Evolutionary conservation across 2,797 vertebrate species (phyloP).

Genomic region (Percopsis omiscomaycus): DNA sequence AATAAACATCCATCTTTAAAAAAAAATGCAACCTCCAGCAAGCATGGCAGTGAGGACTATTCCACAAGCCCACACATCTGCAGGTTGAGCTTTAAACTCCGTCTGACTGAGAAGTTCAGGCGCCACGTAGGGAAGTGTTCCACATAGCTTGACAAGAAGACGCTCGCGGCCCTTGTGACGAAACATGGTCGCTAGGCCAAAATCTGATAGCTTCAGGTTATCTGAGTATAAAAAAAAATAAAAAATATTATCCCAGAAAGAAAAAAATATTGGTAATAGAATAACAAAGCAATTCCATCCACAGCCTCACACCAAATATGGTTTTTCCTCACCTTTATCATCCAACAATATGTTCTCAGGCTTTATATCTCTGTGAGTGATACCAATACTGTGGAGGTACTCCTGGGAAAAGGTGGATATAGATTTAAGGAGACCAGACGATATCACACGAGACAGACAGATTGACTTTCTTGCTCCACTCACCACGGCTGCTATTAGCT

Average conservation of each 20-base stretch:
- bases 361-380: conserved; percentile 97
- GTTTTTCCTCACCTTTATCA: conserved; percentile 81
- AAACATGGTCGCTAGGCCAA: conserved; percentile 87
- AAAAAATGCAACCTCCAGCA: conserved; percentile 83
- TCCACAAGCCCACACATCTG: conserved; percentile 94
- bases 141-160: conserved; percentile 86
- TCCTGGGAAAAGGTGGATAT: conserved; percentile 71
- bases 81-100: conserved; percentile 89
- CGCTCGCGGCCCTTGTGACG: conserved; percentile 88
- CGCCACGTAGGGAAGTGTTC: conserved; percentile 93
- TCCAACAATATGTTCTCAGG: conserved; percentile 95
- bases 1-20: too few species aligned
- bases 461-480: conserved; percentile 53
- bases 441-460: neutral
- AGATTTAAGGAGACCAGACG: conserved; percentile 15
- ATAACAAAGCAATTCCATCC: neutral
- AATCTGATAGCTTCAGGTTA: conserved; percentile 94
- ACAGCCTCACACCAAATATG: neutral
- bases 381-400: conserved; percentile 89
- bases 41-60: conserved; percentile 96
- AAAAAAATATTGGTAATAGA: neutral
- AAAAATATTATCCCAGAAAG: neutral
- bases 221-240: conserved; percentile 53
- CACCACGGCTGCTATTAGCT: conserved; percentile 92
- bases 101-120: conserved; percentile 87